phyloP scores from a whole-genome alignment of 2,113 vertebrate species.

The Pyxicephalus adspersus region DNA sequence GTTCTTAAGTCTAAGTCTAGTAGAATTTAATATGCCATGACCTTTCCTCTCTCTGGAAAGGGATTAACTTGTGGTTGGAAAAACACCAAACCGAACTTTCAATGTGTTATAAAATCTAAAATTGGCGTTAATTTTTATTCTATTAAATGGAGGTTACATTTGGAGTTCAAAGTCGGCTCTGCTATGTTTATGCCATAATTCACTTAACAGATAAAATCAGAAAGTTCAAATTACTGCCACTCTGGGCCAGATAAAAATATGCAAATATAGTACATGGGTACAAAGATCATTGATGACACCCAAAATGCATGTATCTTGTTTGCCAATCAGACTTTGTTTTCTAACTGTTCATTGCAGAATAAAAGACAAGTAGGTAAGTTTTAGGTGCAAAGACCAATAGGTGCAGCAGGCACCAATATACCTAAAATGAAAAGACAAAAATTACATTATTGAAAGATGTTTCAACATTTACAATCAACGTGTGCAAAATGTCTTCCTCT shows the following conservation, averaged over 20 bases:
- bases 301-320: too few species aligned
- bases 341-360: too few species aligned
- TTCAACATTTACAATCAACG: too few species aligned
- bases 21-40: constrained; percentile 49
- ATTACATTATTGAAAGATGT: too few species aligned
- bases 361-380: neutral
- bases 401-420: neutral
- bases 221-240: neutral
- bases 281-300: too few species aligned
- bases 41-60: constrained; percentile 36
- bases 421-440: neutral
- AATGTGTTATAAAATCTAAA: constrained; percentile 42
- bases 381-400: too few species aligned
- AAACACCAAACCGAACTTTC: constrained; percentile 41
- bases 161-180: constrained; percentile 7
- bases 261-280: too few species aligned
- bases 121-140: constrained; percentile 30
- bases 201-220: neutral
- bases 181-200: constrained; percentile 16
- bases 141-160: constrained; percentile 9
- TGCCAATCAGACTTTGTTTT: too few species aligned
- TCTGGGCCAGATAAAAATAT: too few species aligned
- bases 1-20: constrained; percentile 39
- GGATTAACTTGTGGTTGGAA: constrained; percentile 28
- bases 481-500: too few species aligned